Conservation (phyloP, 2,113 vertebrate genomes). For the Agelaius phoeniceus region DNA sequence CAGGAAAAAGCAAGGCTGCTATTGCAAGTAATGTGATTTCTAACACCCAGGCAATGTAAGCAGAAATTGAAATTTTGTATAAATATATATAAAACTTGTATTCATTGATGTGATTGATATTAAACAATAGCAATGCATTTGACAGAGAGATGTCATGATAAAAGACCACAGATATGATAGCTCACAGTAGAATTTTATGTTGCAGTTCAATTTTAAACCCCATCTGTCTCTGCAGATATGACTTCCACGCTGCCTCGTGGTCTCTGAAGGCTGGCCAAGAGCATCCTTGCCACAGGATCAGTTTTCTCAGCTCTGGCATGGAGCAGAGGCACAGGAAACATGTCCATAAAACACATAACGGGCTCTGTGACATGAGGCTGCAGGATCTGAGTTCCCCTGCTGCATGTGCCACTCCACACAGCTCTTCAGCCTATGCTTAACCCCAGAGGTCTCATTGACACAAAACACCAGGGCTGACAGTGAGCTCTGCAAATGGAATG, state of each 20-base stretch:
- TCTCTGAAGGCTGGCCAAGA: not conserved
- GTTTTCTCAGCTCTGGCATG: not conserved
- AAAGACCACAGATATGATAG: not conserved
- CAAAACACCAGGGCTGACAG: not conserved
- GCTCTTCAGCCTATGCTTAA: not conserved
- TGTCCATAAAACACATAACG: not conserved
- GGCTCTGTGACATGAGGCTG: not conserved
- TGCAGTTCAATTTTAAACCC: constrained; percentile 14
- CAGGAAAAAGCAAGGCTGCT: not conserved
- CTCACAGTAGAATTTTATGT: not conserved
- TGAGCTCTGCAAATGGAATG: not conserved
- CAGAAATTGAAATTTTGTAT: constrained; percentile 21
- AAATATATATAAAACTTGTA: not conserved
- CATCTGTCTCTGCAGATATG: not conserved
- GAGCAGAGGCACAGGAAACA: not conserved
- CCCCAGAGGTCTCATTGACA: not conserved
- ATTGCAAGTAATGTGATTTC: not conserved
- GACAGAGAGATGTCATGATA: not conserved
- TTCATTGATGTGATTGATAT: constrained; percentile 8
- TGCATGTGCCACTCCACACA: accelerated
- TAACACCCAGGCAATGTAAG: not conserved
- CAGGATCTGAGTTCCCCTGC: not conserved
- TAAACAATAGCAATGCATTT: constrained; percentile 18
- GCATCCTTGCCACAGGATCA: not conserved
- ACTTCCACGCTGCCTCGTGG: not conserved